Percentiles rank a stretch among this genome's conserved stretches.
phyloP scores from a whole-genome alignment of 2,888 invertebrate species.

The Cryptocephalus moraei region DNA sequence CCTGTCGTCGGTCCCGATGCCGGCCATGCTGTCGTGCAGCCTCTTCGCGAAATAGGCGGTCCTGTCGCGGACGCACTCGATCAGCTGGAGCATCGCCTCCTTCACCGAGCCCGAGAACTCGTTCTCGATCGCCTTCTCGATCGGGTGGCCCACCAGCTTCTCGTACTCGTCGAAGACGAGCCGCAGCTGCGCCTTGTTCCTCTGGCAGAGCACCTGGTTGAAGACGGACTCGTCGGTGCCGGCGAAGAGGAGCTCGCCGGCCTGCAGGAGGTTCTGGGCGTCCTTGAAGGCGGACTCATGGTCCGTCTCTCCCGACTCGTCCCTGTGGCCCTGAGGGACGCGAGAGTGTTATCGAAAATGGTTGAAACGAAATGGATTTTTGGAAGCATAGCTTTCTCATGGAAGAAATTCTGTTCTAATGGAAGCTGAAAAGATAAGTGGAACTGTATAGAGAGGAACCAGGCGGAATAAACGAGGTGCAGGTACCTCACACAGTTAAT shows the following conservation, averaged over 20 bases:
- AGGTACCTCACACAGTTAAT: no score
- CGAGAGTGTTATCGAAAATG: not conserved
- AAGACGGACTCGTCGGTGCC: constrained; percentile 85
- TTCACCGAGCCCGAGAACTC: constrained; percentile 71
- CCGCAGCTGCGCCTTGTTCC: constrained; percentile 56
- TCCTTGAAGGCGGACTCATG: constrained; percentile 64
- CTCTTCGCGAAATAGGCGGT: constrained; percentile 75
- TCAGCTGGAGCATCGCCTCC: constrained; percentile 68
- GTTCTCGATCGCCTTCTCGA: constrained; percentile 67
- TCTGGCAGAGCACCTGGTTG: constrained; percentile 71
- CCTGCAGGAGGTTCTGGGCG: constrained; percentile 68
- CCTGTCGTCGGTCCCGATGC: constrained; percentile 78
- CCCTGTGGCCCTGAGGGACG: constrained; percentile 54
- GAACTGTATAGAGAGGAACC: no score
- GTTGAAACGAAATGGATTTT: no score
- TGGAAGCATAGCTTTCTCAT: no score
- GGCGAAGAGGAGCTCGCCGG: constrained; percentile 50
- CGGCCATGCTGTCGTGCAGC: constrained; percentile 80
- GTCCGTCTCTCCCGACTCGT: constrained; percentile 70
- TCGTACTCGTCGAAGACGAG: constrained; percentile 56
- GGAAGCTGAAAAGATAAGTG: no score
- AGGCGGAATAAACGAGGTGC: no score
- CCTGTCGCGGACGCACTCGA: constrained; percentile 59
- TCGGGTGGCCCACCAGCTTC: constrained; percentile 63
- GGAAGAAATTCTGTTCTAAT: no score